Conservation (phyloP, 2,888 invertebrate species). For the Coenonympha glycerion region DNA sequence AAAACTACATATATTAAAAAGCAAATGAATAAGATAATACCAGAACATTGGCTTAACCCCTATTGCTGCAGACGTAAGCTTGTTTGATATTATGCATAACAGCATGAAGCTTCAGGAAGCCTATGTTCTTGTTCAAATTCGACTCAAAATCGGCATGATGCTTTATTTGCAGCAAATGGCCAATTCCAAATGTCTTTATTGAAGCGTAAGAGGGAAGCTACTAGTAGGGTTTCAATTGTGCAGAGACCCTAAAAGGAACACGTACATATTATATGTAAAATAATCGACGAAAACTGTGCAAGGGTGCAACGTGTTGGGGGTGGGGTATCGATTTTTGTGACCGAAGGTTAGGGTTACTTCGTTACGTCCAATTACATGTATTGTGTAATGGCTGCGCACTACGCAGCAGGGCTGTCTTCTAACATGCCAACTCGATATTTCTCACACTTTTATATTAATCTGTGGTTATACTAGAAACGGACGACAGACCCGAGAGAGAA, state of each 20-base stretch:
- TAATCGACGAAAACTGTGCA: slow-evolving; percentile 24
- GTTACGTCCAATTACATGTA: slow-evolving; percentile 23
- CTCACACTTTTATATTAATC: too few species aligned
- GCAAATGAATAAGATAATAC: too few species aligned
- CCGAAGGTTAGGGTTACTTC: slow-evolving; percentile 32
- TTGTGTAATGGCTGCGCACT: slow-evolving; percentile 17
- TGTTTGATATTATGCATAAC: too few species aligned
- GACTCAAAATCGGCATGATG: neutral
- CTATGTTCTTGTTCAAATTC: neutral
- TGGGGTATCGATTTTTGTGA: slow-evolving; percentile 35
- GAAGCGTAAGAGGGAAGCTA: slow-evolving; percentile 11
- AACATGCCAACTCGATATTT: too few species aligned
- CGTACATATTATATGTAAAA: slow-evolving; percentile 23
- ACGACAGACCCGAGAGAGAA: too few species aligned
- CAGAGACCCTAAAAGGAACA: slow-evolving; percentile 28
- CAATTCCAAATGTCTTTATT: slow-evolving; percentile 1
- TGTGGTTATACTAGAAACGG: too few species aligned
- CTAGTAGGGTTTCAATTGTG: slow-evolving; percentile 28
- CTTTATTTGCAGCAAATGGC: neutral
- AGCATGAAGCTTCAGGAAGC: too few species aligned
- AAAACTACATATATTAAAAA: too few species aligned
- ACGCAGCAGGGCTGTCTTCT: too few species aligned
- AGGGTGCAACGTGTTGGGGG: slow-evolving; percentile 34
- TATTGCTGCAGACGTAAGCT: too few species aligned
- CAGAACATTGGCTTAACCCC: too few species aligned